These are phyloP conservation scores for Erynnis tages DNA, from an alignment of 2,888 invertebrate genomes.

Conservation along the genomic window DNA sequence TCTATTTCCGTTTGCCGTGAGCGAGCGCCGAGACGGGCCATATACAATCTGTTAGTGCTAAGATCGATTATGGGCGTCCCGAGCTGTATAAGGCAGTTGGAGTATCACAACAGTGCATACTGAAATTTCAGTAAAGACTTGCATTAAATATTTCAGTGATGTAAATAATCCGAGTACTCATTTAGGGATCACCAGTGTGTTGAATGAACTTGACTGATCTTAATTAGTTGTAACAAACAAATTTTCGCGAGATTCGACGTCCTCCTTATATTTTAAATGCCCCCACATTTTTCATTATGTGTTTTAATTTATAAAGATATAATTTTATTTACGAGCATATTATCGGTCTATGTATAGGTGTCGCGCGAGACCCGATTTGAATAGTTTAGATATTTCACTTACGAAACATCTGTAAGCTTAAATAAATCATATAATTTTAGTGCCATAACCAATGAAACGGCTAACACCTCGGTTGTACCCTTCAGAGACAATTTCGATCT, in stretches of 20 bases:
- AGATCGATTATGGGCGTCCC: too few species aligned
- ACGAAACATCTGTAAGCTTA: constrained; percentile 7
- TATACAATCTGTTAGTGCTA: too few species aligned
- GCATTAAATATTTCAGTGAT: neutral
- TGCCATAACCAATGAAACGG: constrained; percentile 55
- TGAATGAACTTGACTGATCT: constrained; percentile 18
- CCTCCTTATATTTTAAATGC: constrained; percentile 1
- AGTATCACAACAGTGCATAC: neutral
- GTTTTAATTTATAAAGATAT: constrained; percentile 35
- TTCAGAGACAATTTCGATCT: constrained; percentile 31
- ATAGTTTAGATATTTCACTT: constrained; percentile 4
- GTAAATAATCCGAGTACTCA: constrained; percentile 9
- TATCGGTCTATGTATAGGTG: constrained; percentile 12
- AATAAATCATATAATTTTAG: constrained; percentile 48
- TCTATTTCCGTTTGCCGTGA: too few species aligned
- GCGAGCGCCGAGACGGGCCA: too few species aligned
- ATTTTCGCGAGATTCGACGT: neutral
- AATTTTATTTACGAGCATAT: constrained; percentile 19
- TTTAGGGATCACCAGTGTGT: constrained; percentile 4
- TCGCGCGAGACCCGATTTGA: constrained; percentile 2
- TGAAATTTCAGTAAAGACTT: neutral
- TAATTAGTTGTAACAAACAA: neutral
- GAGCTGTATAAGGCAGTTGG: neutral
- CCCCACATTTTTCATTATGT: constrained; percentile 18
- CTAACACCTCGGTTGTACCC: constrained; percentile 43